phyloP scores from a whole-genome alignment of 2,113 vertebrate species.

The Cariama cristata region DNA sequence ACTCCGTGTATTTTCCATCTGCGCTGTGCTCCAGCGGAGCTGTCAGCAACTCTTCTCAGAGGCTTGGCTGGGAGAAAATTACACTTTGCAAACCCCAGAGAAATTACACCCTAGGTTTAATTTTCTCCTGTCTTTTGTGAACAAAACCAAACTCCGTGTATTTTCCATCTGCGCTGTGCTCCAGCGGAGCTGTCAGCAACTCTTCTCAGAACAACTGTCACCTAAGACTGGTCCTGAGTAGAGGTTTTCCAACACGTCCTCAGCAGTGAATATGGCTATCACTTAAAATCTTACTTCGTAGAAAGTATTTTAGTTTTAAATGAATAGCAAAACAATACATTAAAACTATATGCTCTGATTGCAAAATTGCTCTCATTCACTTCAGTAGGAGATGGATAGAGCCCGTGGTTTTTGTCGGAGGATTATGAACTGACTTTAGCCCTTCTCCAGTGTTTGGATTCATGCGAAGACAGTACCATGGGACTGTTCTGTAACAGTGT shows the following conservation, averaged over 20 bases:
- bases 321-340: background rate
- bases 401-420: background rate
- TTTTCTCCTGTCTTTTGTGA: background rate
- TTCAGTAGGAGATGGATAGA: background rate
- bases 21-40: accelerated
- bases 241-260: background rate
- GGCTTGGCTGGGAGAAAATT: background rate
- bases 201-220: background rate
- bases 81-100: background rate
- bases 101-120: background rate
- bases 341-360: background rate
- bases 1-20: background rate
- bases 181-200: accelerated
- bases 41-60: background rate
- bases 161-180: background rate
- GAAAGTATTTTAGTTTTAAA: background rate
- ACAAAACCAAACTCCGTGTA: background rate
- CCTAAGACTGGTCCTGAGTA: background rate
- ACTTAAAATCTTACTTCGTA: background rate
- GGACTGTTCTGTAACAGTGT: background rate
- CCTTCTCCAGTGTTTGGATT: background rate
- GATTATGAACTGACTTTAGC: background rate
- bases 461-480: background rate
- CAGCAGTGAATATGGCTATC: background rate
- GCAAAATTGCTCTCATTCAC: accelerated